Base-by-base conservation (phyloP, 2,888 invertebrate genomes). In the Agriopis aurantiaria region DNA sequence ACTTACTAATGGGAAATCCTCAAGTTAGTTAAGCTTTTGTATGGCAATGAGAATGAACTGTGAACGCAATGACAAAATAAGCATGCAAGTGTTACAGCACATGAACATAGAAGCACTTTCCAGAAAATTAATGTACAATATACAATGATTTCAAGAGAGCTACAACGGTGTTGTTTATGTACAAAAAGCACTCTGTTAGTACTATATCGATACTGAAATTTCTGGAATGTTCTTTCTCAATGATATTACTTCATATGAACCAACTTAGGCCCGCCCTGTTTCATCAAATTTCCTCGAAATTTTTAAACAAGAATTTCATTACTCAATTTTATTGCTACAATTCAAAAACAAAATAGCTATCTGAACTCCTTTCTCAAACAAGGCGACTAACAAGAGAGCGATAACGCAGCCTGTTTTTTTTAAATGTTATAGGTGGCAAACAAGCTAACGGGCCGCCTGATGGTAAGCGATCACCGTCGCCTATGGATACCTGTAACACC, bases 11-110 rank as follows among this genome's bases (percentile, higher is more conserved):
- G 11, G 43, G 9, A 48, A 40, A n/a, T 58, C 17, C 33, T 56
- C 33, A 75, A 77, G 80, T 82, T 82, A 82, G 82, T 82, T 76
- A 77, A 82, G 82, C 82, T 75, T 69, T 73, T 41, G 41, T 57
- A 78, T 80, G 78, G 73, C 49, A 68, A 71, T 78, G 80, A 73
- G 40, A 65, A 77, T 72, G 70, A 71, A 68, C 60, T 66, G 69
- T 69, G 60, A 75, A 71, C 72, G 75, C 68, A 75, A 75, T 77
- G 73, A 77, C 78, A 77, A 69, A 75, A 77, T 76, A 75, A 75
- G 75, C 78, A 77, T 75, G 77, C 72, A 56, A 63, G 53, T 70
- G 69, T 65, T 65, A 65, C 61, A 63, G 63, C 63, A 33, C 33
- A 33, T 33, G 33, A 33, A 33, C 33, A 45, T 33, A 57, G 41